Percentiles rank a stretch among this genome's conserved stretches.
Evolutionary conservation across 2,888 invertebrate genomes (phyloP).

Genomic region (Andrena bucephala): DNA sequence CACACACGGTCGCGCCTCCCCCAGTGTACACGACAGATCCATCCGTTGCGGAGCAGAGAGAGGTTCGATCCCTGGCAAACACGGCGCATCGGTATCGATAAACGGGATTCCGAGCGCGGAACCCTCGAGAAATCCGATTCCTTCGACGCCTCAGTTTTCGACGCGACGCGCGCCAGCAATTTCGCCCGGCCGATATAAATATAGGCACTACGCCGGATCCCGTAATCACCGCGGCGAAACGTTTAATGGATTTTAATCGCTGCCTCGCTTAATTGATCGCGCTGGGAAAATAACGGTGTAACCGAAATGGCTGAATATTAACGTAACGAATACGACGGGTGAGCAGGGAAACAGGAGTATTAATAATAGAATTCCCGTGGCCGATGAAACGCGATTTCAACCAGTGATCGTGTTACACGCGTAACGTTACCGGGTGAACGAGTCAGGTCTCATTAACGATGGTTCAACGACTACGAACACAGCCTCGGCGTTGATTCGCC

Average conservation of each 20-base stretch:
- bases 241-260: constrained; percentile 37
- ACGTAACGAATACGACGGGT: background rate
- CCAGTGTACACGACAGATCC: constrained; percentile 11
- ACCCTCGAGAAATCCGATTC: constrained; percentile 18
- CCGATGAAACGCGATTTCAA: constrained; percentile 33
- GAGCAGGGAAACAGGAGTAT: background rate
- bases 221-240: constrained; percentile 13
- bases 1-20: constrained; percentile 9
- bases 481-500: constrained; percentile 25
- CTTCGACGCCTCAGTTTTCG: constrained; percentile 13
- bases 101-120: background rate
- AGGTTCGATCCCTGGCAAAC: constrained; percentile 8
- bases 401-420: constrained; percentile 22
- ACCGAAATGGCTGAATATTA: constrained; percentile 26
- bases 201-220: background rate
- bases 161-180: constrained; percentile 6
- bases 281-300: constrained; percentile 15
- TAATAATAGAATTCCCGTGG: constrained; percentile 20
- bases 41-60: background rate
- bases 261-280: constrained; percentile 15
- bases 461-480: constrained; percentile 37
- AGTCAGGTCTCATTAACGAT: constrained; percentile 41
- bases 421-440: constrained; percentile 18
- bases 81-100: background rate
- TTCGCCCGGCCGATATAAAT: background rate